Evolutionary conservation across 2,888 invertebrate genomes (phyloP).

Genomic region (Cylloceria caligata): DNA sequence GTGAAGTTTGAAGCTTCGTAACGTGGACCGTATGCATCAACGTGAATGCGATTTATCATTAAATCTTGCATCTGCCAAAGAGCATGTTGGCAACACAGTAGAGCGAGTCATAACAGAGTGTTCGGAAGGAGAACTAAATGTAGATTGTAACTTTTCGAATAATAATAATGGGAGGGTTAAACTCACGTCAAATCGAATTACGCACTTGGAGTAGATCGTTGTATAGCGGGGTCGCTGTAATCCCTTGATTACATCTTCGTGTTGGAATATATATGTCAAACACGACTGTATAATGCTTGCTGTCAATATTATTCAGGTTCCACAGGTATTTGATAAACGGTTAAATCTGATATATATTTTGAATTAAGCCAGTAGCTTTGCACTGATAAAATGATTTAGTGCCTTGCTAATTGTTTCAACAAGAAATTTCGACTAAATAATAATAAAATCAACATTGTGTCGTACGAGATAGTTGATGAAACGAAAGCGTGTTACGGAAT

Average conservation of each 20-base stretch:
- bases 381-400: no score
- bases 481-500: no score
- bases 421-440: no score
- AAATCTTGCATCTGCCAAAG: conserved; percentile 77
- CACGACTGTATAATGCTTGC: conserved; percentile 12
- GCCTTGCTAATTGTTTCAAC: no score
- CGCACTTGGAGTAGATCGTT: conserved; percentile 52
- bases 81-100: conserved; percentile 70
- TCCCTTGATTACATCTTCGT: conserved; percentile 60
- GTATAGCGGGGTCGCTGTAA: conserved; percentile 37
- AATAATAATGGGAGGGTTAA: conserved; percentile 71
- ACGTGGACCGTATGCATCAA: conserved; percentile 22
- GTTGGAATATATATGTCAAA: conserved; percentile 35
- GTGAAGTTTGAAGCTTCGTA: conserved; percentile 10
- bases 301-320: conserved; percentile 29
- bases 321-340: no score
- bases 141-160: conserved; percentile 65
- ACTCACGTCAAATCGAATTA: conserved; percentile 78
- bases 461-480: no score
- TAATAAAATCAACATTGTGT: no score
- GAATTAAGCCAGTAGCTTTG: no score
- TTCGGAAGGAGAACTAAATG: conserved; percentile 36
- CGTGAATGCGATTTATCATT: conserved; percentile 71
- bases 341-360: no score
- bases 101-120: conserved; percentile 39